Evolutionary conservation across 2,113 vertebrate species (phyloP).

Genomic region (Paramormyrops kingsleyae): DNA sequence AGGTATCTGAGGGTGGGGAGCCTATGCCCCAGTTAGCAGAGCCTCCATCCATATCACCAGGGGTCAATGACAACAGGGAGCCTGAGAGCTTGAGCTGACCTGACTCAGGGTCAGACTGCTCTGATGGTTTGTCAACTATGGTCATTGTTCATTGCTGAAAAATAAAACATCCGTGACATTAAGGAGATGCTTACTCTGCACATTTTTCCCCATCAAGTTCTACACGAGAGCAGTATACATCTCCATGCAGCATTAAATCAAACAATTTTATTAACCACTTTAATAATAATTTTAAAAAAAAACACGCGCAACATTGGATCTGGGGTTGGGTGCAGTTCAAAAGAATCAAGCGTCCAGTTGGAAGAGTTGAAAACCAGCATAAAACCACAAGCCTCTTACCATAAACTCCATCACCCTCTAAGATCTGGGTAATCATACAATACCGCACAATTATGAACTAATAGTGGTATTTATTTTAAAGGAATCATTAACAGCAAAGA

Average conservation of each 20-base stretch:
- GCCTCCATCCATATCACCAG: conserved; percentile 82
- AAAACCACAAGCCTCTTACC: neutral
- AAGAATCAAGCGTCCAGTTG: neutral
- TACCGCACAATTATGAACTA: neutral
- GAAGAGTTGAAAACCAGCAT: neutral
- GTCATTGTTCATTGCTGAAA: conserved; percentile 93
- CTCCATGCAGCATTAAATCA: neutral
- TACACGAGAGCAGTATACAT: neutral
- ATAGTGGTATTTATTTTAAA: no score
- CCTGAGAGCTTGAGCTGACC: conserved; percentile 73
- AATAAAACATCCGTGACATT: conserved; percentile 12
- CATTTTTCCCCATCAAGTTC: neutral
- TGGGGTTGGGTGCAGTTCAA: neutral
- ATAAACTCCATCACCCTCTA: neutral
- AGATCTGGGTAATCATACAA: neutral
- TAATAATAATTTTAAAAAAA: neutral
- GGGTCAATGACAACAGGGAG: conserved; percentile 66
- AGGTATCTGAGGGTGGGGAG: conserved; percentile 68
- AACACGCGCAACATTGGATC: neutral
- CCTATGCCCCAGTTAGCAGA: conserved; percentile 75
- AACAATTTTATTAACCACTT: neutral
- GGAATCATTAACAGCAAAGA: no score
- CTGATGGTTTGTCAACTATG: conserved; percentile 90
- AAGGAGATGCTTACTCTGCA: neutral
- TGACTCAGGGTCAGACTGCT: conserved; percentile 81